Percentiles rank a stretch among this genome's conserved stretches.
Evolutionary conservation across 2,797 vertebrate species (phyloP).

Genomic region (Catharus ustulatus): DNA sequence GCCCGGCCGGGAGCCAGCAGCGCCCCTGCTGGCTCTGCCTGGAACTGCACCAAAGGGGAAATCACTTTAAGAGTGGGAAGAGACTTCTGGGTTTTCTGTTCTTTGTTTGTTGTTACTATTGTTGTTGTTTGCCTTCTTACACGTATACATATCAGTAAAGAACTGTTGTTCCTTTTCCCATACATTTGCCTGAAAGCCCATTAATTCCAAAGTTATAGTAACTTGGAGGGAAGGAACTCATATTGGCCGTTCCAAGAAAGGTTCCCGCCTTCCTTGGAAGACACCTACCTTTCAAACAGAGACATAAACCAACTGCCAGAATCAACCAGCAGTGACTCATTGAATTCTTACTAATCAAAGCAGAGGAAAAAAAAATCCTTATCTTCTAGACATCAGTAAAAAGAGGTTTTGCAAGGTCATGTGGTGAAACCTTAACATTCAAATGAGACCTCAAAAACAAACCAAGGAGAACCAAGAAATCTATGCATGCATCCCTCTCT

Average conservation of each 20-base stretch:
- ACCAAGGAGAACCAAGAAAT: background rate
- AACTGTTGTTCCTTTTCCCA: background rate
- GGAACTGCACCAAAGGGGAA: accelerated
- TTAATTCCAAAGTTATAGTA: background rate
- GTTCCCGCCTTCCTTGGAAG: background rate
- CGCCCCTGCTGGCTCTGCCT: background rate
- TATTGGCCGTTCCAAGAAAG: background rate
- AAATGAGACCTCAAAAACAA: background rate
- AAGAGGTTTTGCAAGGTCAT: background rate
- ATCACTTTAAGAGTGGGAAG: accelerated
- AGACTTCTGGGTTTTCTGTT: background rate
- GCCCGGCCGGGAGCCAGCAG: background rate
- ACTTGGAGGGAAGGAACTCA: accelerated
- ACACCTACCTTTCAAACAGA: background rate
- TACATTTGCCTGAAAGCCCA: background rate
- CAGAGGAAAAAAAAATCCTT: background rate
- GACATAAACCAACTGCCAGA: constrained; percentile 6
- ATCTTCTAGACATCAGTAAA: background rate
- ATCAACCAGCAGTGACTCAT: background rate
- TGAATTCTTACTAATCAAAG: constrained; percentile 21
- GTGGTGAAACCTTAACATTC: background rate
- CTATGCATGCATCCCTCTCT: background rate
- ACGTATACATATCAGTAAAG: background rate
- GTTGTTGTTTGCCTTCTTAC: background rate
- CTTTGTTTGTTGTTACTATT: too few relatives aligned